Base-by-base conservation (phyloP, 2,888 invertebrate genomes). In the Epinotia ramella region DNA sequence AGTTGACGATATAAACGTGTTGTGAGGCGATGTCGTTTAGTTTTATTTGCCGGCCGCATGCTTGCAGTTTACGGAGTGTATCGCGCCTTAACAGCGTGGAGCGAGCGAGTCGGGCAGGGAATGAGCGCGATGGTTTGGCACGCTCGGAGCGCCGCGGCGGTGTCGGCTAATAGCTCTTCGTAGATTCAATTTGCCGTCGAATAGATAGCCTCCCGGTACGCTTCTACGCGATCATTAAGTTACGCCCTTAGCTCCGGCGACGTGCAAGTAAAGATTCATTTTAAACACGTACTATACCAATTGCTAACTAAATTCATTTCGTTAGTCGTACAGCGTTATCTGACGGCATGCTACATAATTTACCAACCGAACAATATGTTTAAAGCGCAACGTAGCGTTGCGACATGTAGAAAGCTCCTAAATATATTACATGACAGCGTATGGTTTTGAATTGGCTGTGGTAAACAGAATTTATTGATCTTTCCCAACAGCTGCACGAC, bases 151-250 rank as follows among this genome's bases (percentile, higher is more conserved):
- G 79, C 77, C 85, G 84, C 88, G 89, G 91, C 86, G 90, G 91
- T 91, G 90, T 89, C 88, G 86, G 89, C 91, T 93, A 92, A 93
- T 93, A 92, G 92, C 91, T 91, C 90, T 89, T 91, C 89, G 86
- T 90, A 91, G 90, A 93, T 93, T 93, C 91, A 93, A 93, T 93
- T 93, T 93, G 88, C 88, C 86, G 85, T 87, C 89, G 88, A 90
- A 93, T 91, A 91, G 91, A 91, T 89, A 91, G 87, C 88, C 89
- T 89, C 89, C 89, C 88, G 82, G 87, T 86, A 88, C 89, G 88
- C 89, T 28, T 88, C 87, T 88, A 88, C 87, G 88, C 88, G 87
- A 91, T 92, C 90, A 93, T 92, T 92, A 91, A 91, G 88, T 91
- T 91, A 91, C 89, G 84, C 88, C 87, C 86, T 84, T 88, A 86